These are phyloP conservation scores for Pegoplata infirma DNA, from an alignment of 2,888 invertebrate species.

Conservation along the genomic window DNA sequence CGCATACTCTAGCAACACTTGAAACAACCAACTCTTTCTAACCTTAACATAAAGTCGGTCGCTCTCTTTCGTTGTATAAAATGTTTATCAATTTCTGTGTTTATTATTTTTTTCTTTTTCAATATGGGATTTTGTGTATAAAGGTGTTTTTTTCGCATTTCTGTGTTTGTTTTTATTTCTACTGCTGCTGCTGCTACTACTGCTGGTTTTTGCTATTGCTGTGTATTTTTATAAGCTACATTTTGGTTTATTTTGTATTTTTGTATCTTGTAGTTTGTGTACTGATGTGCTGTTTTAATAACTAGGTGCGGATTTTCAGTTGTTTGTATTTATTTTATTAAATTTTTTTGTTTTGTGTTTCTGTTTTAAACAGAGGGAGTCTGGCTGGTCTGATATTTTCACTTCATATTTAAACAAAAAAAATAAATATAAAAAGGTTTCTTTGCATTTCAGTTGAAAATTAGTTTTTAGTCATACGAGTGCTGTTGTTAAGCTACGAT, in stretches of 20 bases:
- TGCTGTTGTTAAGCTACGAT: conserved; percentile 28
- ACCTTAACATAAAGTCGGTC: neutral
- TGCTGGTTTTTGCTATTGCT: neutral
- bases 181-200: too few relatives aligned
- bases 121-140: conserved; percentile 11
- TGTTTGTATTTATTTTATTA: neutral
- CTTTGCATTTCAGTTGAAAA: conserved; percentile 36
- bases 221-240: conserved; percentile 36
- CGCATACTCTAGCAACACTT: conserved; percentile 43
- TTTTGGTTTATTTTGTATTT: too few relatives aligned
- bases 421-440: conserved; percentile 31
- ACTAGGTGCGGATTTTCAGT: conserved; percentile 56
- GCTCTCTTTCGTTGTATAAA: neutral
- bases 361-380: conserved; percentile 33
- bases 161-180: conserved; percentile 36
- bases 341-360: conserved; percentile 30
- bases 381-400: conserved; percentile 22
- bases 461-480: conserved; percentile 49
- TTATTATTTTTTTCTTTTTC: conserved; percentile 1
- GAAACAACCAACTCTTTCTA: neutral
- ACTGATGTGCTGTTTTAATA: conserved; percentile 26
- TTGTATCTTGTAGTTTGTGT: conserved; percentile 54
- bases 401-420: conserved; percentile 14
- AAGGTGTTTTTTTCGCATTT: conserved; percentile 54
- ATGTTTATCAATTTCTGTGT: conserved; percentile 23